Conservation (phyloP, 2,113 vertebrate species). For the Fukomys damarensis region DNA sequence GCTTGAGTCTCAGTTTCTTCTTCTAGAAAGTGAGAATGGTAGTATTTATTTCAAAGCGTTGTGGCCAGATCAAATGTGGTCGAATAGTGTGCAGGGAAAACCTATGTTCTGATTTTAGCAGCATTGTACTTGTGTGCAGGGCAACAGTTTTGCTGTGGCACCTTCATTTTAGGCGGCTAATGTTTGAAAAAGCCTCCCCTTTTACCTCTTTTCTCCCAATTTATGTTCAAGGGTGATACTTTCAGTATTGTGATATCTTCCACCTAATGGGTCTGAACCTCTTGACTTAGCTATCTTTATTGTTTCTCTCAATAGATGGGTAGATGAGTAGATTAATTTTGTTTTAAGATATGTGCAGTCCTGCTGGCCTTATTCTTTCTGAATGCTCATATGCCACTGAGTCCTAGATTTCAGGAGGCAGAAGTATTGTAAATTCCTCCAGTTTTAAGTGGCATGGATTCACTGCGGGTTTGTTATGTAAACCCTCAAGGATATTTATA, state of each 20-base stretch:
- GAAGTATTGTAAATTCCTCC: neutral
- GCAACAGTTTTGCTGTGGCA: neutral
- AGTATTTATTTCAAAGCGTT: neutral
- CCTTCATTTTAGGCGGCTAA: neutral
- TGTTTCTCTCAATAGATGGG: neutral
- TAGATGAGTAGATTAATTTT: neutral
- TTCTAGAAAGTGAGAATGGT: neutral
- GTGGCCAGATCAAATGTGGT: neutral
- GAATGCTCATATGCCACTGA: neutral
- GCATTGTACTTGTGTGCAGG: neutral
- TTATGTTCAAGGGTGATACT: neutral
- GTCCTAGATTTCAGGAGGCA: slow-evolving; percentile 20
- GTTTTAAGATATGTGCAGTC: neutral
- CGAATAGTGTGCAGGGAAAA: rapidly evolving
- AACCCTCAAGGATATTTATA: slow-evolving; percentile 59
- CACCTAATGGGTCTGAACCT: rapidly evolving
- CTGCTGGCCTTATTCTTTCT: neutral
- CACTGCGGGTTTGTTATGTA: neutral
- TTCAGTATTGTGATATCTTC: neutral
- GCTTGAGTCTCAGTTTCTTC: neutral
- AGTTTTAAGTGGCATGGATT: slow-evolving; percentile 24
- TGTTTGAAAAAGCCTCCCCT: neutral
- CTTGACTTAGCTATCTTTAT: neutral
- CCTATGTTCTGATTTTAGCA: neutral
- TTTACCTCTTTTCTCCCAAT: neutral